Conservation (phyloP, 2,797 vertebrate species). For the Enteromius trimaculatus region DNA sequence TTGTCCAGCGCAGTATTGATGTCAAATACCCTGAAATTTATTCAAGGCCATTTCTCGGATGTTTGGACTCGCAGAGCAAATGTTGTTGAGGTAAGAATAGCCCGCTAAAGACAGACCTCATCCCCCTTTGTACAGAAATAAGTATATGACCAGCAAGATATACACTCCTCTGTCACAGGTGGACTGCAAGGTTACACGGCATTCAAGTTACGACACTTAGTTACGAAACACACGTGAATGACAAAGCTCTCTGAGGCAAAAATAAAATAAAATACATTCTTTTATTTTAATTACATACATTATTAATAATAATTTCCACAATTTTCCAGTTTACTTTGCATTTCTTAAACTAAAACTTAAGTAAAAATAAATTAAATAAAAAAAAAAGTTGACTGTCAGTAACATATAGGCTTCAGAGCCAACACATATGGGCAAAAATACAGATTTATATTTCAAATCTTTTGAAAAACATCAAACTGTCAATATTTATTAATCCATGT, state of each 20-base stretch:
- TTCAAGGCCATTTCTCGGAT: constrained; percentile 40
- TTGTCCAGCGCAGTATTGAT: constrained; percentile 9
- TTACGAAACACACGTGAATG: constrained; percentile 44
- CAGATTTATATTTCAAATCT: not conserved
- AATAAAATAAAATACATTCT: no score
- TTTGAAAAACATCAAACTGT: not conserved
- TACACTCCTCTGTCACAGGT: constrained; percentile 30
- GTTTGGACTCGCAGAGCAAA: constrained; percentile 35
- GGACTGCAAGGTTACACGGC: constrained; percentile 46
- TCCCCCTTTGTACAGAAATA: constrained; percentile 29
- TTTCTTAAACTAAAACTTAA: not conserved
- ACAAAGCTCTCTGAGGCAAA: constrained; percentile 8
- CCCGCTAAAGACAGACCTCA: constrained; percentile 21
- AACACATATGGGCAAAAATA: not conserved
- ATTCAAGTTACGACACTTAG: constrained; percentile 48
- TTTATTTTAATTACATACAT: not conserved
- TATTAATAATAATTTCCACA: not conserved
- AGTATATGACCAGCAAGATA: constrained; percentile 35
- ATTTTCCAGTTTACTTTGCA: not conserved
- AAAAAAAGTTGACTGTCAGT: not conserved
- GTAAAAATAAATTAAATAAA: not conserved
- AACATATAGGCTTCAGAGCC: not conserved
- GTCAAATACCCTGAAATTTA: constrained; percentile 7
- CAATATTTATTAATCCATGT: not conserved
- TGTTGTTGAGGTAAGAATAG: constrained; percentile 49